These are phyloP conservation scores for Caenorhabditis doughertyi DNA, from an alignment of 2,888 invertebrate species.

Conservation along the genomic window DNA sequence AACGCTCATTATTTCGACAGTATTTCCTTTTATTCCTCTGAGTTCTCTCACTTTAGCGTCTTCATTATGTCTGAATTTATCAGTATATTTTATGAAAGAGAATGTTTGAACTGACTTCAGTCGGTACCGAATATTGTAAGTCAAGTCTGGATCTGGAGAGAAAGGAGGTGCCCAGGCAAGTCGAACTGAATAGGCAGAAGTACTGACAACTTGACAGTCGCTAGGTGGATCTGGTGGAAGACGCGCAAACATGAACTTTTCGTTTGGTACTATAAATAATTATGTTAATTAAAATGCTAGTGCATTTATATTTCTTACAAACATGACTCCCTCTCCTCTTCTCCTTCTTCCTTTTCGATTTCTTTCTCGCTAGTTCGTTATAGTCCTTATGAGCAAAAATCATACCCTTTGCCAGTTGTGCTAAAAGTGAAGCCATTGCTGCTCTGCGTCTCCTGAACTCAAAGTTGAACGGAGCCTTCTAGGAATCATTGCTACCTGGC, in stretches of 20 bases:
- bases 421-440: constrained; percentile 82
- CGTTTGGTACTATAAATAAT: constrained; percentile 78
- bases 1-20: constrained; percentile 81
- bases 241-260: constrained; percentile 82
- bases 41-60: constrained; percentile 75
- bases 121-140: constrained; percentile 76
- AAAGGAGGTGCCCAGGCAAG: constrained; percentile 82
- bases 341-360: constrained; percentile 76
- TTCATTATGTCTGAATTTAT: constrained; percentile 70
- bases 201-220: constrained; percentile 81
- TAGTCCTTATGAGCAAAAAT: constrained; percentile 82
- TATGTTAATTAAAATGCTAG: not conserved
- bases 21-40: constrained; percentile 74
- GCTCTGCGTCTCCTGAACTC: constrained; percentile 75
- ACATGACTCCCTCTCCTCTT: constrained; percentile 78
- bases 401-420: constrained; percentile 82
- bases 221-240: constrained; percentile 81
- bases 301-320: constrained; percentile 66
- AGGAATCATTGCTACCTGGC: constrained; percentile 67
- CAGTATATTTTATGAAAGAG: not conserved
- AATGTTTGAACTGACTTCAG: constrained; percentile 72
- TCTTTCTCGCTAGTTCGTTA: constrained; percentile 78
- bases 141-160: constrained; percentile 77
- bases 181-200: constrained; percentile 81
- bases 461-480: not conserved